phyloP scores from a whole-genome alignment of 1,140 invertebrate genomes.

The Oreohelix idahoensis region DNA sequence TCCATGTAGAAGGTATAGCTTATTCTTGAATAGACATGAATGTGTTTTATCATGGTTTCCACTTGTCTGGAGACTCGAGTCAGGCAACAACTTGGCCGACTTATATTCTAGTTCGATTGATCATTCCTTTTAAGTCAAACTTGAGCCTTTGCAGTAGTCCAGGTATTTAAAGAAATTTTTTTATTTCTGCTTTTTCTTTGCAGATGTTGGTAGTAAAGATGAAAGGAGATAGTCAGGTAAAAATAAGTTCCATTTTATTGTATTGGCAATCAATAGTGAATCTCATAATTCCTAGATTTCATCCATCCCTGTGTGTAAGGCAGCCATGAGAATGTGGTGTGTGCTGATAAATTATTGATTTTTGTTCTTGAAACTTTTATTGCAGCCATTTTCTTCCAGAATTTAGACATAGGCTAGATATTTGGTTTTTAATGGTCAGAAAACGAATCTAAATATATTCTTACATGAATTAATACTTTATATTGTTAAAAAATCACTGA shows the following conservation, averaged over 20 bases:
- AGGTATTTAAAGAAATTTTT: not conserved
- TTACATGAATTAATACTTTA: too few species aligned
- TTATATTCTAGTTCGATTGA: not conserved
- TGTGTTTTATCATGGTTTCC: slow-evolving; percentile 15
- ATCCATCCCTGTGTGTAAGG: slow-evolving; percentile 1
- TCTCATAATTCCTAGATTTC: slow-evolving; percentile 38
- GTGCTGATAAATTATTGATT: slow-evolving; percentile 51
- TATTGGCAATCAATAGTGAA: not conserved
- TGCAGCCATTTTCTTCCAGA: slow-evolving; percentile 46
- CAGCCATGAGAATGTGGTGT: slow-evolving; percentile 40
- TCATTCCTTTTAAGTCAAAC: not conserved
- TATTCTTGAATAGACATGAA: not conserved
- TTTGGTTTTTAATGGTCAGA: not conserved
- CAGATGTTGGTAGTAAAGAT: slow-evolving; percentile 66
- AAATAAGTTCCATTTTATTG: slow-evolving; percentile 2
- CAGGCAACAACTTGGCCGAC: not conserved
- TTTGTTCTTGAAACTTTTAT: slow-evolving; percentile 56
- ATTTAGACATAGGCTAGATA: not conserved
- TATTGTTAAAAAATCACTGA: too few species aligned
- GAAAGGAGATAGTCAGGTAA: slow-evolving; percentile 63
- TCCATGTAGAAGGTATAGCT: not conserved
- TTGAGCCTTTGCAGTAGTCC: not conserved
- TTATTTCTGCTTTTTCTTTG: slow-evolving; percentile 42
- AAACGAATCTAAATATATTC: too few species aligned
- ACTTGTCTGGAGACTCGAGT: not conserved